Evolutionary conservation across 2,113 vertebrate genomes (phyloP).

Genomic region (Xiphophorus maculatus): DNA sequence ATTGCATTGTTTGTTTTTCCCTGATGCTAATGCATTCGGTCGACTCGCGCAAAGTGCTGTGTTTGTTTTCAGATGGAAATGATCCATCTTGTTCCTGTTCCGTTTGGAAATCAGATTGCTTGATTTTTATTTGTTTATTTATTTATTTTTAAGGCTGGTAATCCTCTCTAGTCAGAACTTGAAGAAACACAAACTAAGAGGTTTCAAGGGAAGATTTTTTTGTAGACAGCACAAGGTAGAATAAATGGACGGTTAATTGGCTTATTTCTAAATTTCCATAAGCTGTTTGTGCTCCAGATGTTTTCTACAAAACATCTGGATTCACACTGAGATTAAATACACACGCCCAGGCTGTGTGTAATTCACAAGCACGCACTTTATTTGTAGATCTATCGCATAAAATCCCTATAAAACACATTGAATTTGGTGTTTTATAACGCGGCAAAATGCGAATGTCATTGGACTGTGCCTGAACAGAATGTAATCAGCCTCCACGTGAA

Average conservation of each 20-base stretch:
- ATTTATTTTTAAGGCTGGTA: no score
- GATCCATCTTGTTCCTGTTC: neutral
- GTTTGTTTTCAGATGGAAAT: neutral
- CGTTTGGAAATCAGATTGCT: neutral
- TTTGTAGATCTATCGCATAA: no score
- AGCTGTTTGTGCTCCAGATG: no score
- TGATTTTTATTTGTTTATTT: neutral
- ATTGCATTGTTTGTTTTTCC: constrained; percentile 7
- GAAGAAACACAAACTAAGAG: neutral
- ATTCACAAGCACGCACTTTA: neutral
- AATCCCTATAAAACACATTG: neutral
- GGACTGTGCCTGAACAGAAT: neutral
- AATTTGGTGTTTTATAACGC: neutral
- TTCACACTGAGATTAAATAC: no score
- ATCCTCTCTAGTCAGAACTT: neutral
- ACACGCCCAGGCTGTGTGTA: neutral
- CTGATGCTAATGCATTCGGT: neutral
- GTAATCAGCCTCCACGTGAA: neutral
- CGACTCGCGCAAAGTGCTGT: neutral
- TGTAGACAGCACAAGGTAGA: no score
- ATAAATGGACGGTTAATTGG: no score
- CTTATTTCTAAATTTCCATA: neutral
- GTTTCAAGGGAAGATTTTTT: neutral
- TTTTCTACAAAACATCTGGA: no score
- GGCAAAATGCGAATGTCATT: neutral